Evolutionary conservation across 2,888 invertebrate species (phyloP).

Genomic region (Megamerina dolium): DNA sequence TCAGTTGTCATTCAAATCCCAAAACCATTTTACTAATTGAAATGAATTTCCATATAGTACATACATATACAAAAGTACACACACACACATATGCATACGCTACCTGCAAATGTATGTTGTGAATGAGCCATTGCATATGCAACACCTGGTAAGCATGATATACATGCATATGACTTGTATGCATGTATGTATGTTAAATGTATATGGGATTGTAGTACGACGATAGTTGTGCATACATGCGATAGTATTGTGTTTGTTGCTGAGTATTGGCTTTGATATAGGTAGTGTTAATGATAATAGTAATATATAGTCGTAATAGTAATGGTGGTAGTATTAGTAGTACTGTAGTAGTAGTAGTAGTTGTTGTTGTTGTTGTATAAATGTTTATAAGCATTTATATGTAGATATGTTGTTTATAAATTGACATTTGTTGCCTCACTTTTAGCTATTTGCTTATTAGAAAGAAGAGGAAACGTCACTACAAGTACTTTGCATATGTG

Average conservation of each 20-base stretch:
- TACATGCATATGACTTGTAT: background rate
- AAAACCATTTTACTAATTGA: slow-evolving; percentile 26
- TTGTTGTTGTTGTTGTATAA: background rate
- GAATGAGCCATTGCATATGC: no score
- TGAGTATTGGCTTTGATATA: background rate
- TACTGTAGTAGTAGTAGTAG: background rate
- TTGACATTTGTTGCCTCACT: background rate
- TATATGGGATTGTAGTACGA: no score
- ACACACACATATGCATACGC: background rate
- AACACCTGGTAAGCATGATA: no score
- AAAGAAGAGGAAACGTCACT: no score
- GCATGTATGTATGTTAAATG: background rate
- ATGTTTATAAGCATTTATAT: background rate
- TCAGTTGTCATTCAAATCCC: slow-evolving; percentile 30
- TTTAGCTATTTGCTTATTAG: no score
- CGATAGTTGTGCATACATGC: no score
- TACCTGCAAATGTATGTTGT: no score
- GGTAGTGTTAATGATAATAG: no score
- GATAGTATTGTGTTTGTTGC: no score
- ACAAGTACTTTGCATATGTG: no score
- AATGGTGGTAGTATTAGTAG: no score
- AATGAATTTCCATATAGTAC: slow-evolving; percentile 18
- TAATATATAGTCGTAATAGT: no score
- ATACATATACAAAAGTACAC: background rate
- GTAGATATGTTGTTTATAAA: background rate